These are phyloP conservation scores for Rhorus exstirpatorius DNA, from an alignment of 2,888 invertebrate species.

Conservation along the genomic window DNA sequence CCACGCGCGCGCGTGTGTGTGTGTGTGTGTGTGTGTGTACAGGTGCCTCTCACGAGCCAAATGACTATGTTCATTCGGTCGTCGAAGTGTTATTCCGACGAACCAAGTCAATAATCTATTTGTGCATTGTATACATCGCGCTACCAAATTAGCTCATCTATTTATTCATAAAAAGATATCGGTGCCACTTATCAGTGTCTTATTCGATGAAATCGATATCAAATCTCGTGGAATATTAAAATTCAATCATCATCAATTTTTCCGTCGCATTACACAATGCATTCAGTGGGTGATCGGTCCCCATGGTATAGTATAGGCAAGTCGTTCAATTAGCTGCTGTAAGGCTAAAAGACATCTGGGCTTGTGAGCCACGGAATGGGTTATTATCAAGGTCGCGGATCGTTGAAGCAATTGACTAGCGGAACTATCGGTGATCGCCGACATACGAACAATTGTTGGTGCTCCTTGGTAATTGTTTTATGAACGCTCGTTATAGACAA, in stretches of 20 bases:
- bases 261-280: constrained; percentile 7
- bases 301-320: not conserved
- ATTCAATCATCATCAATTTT: not conserved
- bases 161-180: not conserved
- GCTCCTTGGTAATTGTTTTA: constrained; percentile 12
- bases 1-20: no score
- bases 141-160: not conserved
- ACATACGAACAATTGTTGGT: constrained; percentile 24
- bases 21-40: not conserved
- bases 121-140: not conserved
- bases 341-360: constrained; percentile 30
- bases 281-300: not conserved
- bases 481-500: not conserved
- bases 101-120: constrained; percentile 7
- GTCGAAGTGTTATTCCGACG: not conserved
- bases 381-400: constrained; percentile 34
- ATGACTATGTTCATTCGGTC: not conserved
- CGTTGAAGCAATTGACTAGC: constrained; percentile 46
- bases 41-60: not conserved
- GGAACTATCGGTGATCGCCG: constrained; percentile 44
- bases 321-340: constrained; percentile 35
- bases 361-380: constrained; percentile 26
- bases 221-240: not conserved
- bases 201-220: constrained; percentile 1
- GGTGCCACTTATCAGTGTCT: not conserved